phyloP scores from a whole-genome alignment of 1,140 invertebrate genomes.

The Bombus fervidus region DNA sequence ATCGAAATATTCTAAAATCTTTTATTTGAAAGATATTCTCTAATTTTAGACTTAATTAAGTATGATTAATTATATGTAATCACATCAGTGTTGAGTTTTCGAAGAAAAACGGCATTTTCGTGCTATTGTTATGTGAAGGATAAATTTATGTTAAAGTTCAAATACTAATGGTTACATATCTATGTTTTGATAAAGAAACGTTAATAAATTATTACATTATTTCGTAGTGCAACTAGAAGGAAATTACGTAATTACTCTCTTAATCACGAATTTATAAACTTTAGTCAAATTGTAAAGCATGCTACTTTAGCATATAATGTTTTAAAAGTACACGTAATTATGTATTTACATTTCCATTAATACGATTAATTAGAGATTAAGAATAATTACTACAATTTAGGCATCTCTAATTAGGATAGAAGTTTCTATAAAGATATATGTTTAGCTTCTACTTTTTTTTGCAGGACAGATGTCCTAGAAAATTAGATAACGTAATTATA shows the following conservation, averaged over 20 bases:
- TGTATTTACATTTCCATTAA: background rate
- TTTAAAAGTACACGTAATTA: no score
- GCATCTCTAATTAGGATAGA: background rate
- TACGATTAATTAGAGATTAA: background rate
- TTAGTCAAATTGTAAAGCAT: background rate
- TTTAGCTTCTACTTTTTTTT: background rate
- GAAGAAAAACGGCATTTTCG: background rate
- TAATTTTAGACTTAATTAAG: no score
- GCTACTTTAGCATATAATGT: no score
- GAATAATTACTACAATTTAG: background rate
- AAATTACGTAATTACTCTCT: background rate
- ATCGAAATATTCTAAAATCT: background rate
- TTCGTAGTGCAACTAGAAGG: background rate
- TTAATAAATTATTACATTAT: background rate
- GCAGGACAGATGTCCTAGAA: background rate
- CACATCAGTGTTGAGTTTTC: background rate
- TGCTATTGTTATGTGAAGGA: background rate
- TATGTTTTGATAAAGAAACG: background rate
- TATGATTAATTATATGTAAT: background rate
- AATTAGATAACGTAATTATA: conserved; percentile 59
- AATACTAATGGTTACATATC: background rate
- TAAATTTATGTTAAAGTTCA: background rate
- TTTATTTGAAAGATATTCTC: background rate
- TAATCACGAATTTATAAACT: background rate
- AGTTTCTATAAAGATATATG: background rate